A percentile compares a stretch with the other conserved stretches of the same genome.
These are phyloP conservation scores for Stenurella melanura DNA, from an alignment of 2,888 invertebrate species.

Conservation along the genomic window DNA sequence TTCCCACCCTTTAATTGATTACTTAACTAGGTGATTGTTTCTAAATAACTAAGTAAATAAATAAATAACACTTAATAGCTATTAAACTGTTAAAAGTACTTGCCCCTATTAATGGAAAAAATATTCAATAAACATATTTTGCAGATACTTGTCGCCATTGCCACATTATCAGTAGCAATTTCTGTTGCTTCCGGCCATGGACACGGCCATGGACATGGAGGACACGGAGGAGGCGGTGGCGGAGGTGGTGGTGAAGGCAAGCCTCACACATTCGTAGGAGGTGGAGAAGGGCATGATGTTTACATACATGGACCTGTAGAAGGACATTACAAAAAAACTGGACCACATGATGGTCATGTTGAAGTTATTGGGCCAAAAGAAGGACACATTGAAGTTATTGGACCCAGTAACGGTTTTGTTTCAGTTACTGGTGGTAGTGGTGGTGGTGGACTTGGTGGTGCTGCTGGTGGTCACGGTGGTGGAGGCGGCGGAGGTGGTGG, in stretches of 20 bases:
- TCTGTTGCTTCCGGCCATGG: background rate
- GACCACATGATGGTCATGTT: background rate
- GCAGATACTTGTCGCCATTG: background rate
- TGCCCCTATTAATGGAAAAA: too few species aligned
- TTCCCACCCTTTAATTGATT: too few species aligned
- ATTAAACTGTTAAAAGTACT: too few species aligned
- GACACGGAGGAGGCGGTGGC: background rate
- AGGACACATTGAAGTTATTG: background rate
- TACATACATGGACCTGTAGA: background rate
- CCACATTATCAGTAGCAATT: background rate
- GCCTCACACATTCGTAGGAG: background rate
- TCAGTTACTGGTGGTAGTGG: background rate
- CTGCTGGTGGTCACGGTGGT: background rate
- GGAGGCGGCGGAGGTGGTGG: background rate
- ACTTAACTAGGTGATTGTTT: too few species aligned
- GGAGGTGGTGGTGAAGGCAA: background rate
- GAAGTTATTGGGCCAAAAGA: background rate
- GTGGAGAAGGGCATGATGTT: background rate
- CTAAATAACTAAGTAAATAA: too few species aligned
- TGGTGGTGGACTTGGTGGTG: background rate
- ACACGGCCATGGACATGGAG: background rate
- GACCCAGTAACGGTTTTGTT: background rate
- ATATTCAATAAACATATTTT: constrained; percentile 4
- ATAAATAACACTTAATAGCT: too few species aligned
- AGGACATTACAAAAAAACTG: background rate